A percentile compares a stretch with the other conserved stretches of the same genome.
Conservation (phyloP, 2,797 vertebrate genomes). For the Lateolabrax maculatus region DNA sequence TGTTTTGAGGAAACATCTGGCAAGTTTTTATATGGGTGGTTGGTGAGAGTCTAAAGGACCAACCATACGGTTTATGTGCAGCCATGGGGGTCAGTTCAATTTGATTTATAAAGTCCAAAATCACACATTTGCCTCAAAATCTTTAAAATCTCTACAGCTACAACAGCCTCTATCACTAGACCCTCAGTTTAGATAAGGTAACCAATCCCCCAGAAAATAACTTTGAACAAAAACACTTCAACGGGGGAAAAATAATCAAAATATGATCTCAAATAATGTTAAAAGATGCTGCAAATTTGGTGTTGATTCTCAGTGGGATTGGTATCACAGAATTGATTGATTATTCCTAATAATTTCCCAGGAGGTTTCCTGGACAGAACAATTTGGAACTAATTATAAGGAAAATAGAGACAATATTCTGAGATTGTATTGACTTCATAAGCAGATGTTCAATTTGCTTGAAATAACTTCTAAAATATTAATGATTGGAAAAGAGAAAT, state of each 20-base stretch:
- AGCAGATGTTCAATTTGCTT: neutral
- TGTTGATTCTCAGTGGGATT: constrained; percentile 3
- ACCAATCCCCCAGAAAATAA: too few species aligned
- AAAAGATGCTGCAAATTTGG: neutral
- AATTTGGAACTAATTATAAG: neutral
- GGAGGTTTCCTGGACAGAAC: neutral
- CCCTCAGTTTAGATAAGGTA: too few species aligned
- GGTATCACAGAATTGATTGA: neutral
- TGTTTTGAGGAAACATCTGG: neutral
- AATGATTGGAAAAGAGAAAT: neutral
- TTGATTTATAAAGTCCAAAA: neutral
- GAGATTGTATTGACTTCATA: neutral
- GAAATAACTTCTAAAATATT: neutral
- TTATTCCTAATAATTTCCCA: neutral
- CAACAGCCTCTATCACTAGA: neutral
- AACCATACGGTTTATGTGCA: neutral
- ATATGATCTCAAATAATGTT: neutral
- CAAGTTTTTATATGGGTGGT: neutral
- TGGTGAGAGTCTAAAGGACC: neutral
- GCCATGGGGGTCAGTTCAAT: neutral
- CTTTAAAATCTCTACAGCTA: neutral
- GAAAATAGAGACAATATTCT: neutral
- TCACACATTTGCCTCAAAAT: neutral
- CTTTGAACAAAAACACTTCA: too few species aligned
- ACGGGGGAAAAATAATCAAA: neutral